phyloP scores from a whole-genome alignment of 2,888 invertebrate genomes.

The Sthenelais limicola region DNA sequence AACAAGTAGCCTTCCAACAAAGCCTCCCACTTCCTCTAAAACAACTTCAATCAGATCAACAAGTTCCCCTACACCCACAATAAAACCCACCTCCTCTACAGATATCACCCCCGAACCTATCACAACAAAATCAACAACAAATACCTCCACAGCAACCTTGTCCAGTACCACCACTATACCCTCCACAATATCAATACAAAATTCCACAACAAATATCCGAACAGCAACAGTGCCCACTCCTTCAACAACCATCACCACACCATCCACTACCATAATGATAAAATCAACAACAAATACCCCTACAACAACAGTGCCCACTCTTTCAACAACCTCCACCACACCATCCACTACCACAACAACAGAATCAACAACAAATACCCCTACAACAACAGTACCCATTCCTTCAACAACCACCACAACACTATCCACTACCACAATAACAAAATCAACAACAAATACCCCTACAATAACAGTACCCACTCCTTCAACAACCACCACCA shows the following conservation, averaged over 20 bases:
- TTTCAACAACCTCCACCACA: slow-evolving; percentile 2
- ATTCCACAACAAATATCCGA: background rate
- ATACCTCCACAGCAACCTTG: background rate
- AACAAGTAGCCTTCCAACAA: background rate
- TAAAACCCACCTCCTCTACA: background rate
- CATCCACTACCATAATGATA: background rate
- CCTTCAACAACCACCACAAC: slow-evolving; percentile 32
- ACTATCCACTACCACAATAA: slow-evolving; percentile 12
- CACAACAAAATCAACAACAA: background rate
- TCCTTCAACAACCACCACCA: slow-evolving; percentile 6
- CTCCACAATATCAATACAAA: background rate
- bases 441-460: background rate
- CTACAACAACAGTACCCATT: slow-evolving; percentile 23
- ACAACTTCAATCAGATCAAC: background rate
- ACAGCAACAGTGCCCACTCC: background rate
- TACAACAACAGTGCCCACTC: slow-evolving; percentile 6
- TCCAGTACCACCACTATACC: background rate
- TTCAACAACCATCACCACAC: background rate
- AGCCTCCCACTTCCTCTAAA: background rate
- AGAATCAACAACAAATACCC: slow-evolving; percentile 11
- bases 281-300: background rate
- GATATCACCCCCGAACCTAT: background rate
- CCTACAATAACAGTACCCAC: slow-evolving; percentile 8
- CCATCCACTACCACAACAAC: slow-evolving; percentile 21
- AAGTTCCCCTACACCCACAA: background rate